Base-by-base conservation (phyloP, 2,888 invertebrate species). In the Anaspis maculata region DNA sequence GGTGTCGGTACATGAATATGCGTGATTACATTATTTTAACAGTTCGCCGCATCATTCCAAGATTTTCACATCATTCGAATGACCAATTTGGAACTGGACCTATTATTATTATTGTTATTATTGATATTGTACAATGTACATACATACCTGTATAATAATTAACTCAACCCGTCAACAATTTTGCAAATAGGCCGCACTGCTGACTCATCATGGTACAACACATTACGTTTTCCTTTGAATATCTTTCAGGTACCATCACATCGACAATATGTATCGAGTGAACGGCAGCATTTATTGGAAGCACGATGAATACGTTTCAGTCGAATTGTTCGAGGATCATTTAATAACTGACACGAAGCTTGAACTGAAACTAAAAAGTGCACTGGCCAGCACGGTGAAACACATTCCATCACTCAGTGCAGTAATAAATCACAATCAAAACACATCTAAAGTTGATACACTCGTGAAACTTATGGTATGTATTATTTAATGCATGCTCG, bases 201-300 rank as follows among this genome's bases (percentile, higher is more conserved):
- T n/a, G n/a, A n/a, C n/a, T n/a, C n/a, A n/a, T n/a, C n/a, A n/a
- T n/a, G n/a, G n/a, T n/a, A n/a, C n/a, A n/a, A n/a, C n/a, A n/a
- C n/a, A n/a, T n/a, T n/a, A n/a, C n/a, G n/a, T n/a, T n/a, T n/a
- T n/a, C n/a, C n/a, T n/a, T n/a, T n/a, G n/a, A n/a, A n/a, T 10
- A 3, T 45, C 44, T 54, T 51, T 23, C 45, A 74, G 73, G n/a
- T 65, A 76, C 30, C 64, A 69, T 19, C 72, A 74, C 45, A 47
- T 55, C 1, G 59, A 61, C 2, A 72, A 72, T 41, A 61, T 70
- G 37, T 61, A 77, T 9, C 55, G 64, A 13, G 58, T 70, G 1
- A 74, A 74, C 45, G 69, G 73, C 1, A 71, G 73, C 25, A 52
- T 73, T 1, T 57, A 71, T 29, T 80, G 79, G 80, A 73, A 76